These are phyloP conservation scores for Halcyon leucocephala DNA, from an alignment of 2,797 vertebrate species.

Conservation along the genomic window DNA sequence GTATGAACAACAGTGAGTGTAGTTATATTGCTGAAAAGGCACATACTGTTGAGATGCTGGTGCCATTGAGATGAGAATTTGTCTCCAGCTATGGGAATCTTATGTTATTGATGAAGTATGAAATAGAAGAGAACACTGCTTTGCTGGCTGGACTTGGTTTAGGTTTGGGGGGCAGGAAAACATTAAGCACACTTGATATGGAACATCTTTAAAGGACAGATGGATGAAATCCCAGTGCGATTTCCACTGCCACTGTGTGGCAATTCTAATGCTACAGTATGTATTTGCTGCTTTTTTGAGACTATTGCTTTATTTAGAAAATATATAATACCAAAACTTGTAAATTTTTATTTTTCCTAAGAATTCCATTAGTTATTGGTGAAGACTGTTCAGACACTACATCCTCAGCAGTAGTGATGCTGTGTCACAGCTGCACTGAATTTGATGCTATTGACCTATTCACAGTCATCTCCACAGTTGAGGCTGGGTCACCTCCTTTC, in stretches of 20 bases:
- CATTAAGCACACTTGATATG: background rate
- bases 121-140: background rate
- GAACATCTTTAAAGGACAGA: background rate
- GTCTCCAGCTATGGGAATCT: background rate
- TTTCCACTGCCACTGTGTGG: background rate
- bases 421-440: background rate
- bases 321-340: background rate
- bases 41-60: background rate
- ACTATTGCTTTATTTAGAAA: background rate
- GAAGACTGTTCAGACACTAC: background rate
- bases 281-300: background rate
- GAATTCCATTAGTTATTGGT: background rate
- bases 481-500: background rate
- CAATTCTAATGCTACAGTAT: background rate
- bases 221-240: background rate
- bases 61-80: background rate
- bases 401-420: background rate
- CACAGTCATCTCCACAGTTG: background rate
- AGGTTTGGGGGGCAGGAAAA: background rate
- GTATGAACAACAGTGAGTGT: background rate
- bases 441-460: background rate
- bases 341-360: background rate
- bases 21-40: background rate
- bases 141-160: background rate
- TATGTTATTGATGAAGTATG: background rate